Percentiles rank a stretch among this genome's conserved stretches.
Conservation (phyloP, 1,140 invertebrate genomes). For the Notospermus geniculatus region DNA sequence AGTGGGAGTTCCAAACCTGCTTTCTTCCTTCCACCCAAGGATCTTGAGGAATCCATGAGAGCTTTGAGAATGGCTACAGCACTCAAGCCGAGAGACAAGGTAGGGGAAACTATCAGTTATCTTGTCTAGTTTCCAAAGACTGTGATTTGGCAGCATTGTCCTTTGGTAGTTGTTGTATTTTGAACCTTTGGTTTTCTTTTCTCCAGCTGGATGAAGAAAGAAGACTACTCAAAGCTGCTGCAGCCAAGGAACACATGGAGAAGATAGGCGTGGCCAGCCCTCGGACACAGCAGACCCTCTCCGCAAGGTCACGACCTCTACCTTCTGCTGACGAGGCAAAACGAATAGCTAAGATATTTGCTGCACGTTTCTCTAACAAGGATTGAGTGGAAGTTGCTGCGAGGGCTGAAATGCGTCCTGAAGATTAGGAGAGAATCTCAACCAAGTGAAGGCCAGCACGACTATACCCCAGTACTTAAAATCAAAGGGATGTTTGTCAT, state of each 20-base stretch:
- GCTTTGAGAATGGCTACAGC: conserved; percentile 38
- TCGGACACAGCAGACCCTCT: conserved; percentile 20
- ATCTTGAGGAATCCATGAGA: conserved; percentile 49
- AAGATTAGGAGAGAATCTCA: no score
- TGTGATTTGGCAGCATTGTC: neutral
- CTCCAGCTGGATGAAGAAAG: conserved; percentile 11
- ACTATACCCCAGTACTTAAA: no score
- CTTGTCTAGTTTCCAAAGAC: conserved; percentile 1
- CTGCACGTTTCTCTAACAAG: conserved; percentile 33
- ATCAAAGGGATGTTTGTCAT: no score
- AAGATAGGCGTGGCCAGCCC: conserved; percentile 26
- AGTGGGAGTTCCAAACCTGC: conserved; percentile 31
- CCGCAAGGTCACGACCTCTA: conserved; percentile 31
- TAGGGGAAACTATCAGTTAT: neutral
- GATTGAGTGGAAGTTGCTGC: no score
- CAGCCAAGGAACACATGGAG: conserved; percentile 32
- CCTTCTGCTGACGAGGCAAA: conserved; percentile 48
- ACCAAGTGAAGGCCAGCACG: no score
- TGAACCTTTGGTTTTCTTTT: neutral
- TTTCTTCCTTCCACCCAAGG: conserved; percentile 45
- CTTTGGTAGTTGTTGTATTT: neutral
- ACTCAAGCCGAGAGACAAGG: conserved; percentile 16
- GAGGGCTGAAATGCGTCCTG: no score
- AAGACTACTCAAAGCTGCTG: conserved; percentile 30
- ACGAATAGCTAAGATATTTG: conserved; percentile 52